Evolutionary conservation across 2,797 vertebrate species (phyloP).

Genomic region (Anomalospiza imberbis): DNA sequence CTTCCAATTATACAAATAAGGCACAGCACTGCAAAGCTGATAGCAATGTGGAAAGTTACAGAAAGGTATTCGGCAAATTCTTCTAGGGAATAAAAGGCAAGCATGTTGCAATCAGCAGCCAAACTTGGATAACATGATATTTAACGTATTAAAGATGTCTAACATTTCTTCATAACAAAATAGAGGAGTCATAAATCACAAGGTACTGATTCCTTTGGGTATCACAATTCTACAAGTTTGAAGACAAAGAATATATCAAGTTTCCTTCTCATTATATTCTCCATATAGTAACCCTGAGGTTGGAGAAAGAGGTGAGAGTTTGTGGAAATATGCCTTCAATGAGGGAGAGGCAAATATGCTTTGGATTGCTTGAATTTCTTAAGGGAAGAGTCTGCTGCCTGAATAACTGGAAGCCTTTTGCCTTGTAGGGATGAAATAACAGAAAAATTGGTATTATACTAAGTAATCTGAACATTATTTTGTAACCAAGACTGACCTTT

Average conservation of each 20-base stretch:
- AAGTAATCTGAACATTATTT: slow-evolving; percentile 1
- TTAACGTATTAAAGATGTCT: slow-evolving; percentile 67
- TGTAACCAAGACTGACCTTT: not conserved
- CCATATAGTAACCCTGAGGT: not conserved
- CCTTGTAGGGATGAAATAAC: not conserved
- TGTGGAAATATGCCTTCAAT: not conserved
- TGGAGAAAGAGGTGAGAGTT: not conserved
- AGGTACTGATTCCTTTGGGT: slow-evolving; percentile 33
- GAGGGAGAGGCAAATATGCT: not conserved
- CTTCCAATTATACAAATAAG: not conserved
- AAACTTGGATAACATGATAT: slow-evolving; percentile 40
- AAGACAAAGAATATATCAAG: slow-evolving; percentile 31
- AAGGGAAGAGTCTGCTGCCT: not conserved
- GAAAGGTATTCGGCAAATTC: not conserved
- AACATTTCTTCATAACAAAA: slow-evolving; percentile 52
- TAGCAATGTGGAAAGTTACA: slow-evolving; percentile 15
- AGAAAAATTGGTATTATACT: not conserved
- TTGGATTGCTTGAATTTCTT: not conserved
- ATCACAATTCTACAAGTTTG: slow-evolving; percentile 23
- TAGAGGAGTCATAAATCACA: slow-evolving; percentile 60
- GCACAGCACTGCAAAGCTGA: slow-evolving; percentile 6
- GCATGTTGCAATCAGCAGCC: slow-evolving; percentile 30
- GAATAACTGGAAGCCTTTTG: not conserved
- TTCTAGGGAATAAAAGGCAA: slow-evolving; percentile 20
- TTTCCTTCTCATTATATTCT: slow-evolving; percentile 44